Evolutionary conservation across 2,888 invertebrate species (phyloP).

Genomic region (Scaptomyza cyrtandrae): DNA sequence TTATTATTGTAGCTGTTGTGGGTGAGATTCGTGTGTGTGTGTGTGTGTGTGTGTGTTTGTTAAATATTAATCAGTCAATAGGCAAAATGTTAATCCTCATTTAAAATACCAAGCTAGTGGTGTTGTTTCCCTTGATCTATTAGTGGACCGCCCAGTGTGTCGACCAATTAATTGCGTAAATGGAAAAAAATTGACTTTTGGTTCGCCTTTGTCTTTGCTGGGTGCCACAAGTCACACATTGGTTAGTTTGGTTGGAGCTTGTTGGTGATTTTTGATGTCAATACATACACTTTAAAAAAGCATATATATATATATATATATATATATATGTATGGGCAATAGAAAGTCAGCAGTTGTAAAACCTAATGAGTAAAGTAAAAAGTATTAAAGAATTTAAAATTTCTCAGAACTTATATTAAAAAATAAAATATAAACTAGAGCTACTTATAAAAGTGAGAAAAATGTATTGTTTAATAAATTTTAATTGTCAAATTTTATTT

Average conservation of each 20-base stretch:
- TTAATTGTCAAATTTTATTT: too few relatives aligned
- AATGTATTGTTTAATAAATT: too few relatives aligned
- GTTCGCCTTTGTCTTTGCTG: constrained; percentile 66
- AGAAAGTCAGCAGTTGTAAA: too few relatives aligned
- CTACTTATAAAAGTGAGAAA: too few relatives aligned
- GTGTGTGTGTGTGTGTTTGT: constrained; percentile 43
- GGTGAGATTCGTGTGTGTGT: constrained; percentile 45
- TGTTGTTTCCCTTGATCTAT: constrained; percentile 60
- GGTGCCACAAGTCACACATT: constrained; percentile 78
- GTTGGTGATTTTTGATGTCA: not conserved
- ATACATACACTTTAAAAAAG: constrained; percentile 8
- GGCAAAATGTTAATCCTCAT: constrained; percentile 76
- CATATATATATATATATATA: too few relatives aligned
- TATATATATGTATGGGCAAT: too few relatives aligned
- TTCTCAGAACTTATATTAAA: too few relatives aligned
- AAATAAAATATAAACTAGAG: too few relatives aligned
- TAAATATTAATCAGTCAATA: constrained; percentile 75
- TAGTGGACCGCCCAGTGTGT: constrained; percentile 79
- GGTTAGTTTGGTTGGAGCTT: constrained; percentile 23
- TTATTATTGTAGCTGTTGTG: constrained; percentile 47
- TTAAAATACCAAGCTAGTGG: constrained; percentile 38
- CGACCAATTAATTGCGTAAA: constrained; percentile 82
- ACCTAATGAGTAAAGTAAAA: too few relatives aligned
- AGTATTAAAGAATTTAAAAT: too few relatives aligned
- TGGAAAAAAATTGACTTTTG: constrained; percentile 77